These are phyloP conservation scores for Limanda limanda DNA, from an alignment of 2,113 vertebrate species.

Conservation along the genomic window DNA sequence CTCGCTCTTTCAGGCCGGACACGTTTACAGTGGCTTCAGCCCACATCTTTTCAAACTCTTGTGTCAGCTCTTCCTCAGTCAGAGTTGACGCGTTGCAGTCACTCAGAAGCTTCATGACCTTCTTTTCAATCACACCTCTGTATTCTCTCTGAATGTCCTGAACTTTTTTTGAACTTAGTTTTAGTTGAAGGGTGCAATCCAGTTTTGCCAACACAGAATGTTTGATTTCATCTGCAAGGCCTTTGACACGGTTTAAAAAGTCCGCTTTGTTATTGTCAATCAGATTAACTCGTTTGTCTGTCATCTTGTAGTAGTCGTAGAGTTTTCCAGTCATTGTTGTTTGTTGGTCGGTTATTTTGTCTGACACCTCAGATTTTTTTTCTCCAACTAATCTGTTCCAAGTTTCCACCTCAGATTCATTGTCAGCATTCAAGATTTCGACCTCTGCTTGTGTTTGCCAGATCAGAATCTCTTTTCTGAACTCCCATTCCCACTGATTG, in stretches of 20 bases:
- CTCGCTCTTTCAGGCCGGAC: no score
- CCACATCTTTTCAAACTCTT: no score
- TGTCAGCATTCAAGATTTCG: slow-evolving; percentile 58
- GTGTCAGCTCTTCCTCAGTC: no score
- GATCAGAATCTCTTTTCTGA: slow-evolving; percentile 53
- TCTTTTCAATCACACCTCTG: no score
- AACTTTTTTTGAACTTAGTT: no score
- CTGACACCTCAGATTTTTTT: slow-evolving; percentile 17
- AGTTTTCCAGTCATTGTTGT: slow-evolving; percentile 41
- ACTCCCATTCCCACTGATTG: slow-evolving; percentile 71
- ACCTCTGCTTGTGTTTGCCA: slow-evolving; percentile 52
- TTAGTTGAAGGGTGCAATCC: no score
- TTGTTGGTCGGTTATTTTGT: slow-evolving; percentile 22
- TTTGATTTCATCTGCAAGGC: slow-evolving; percentile 54
- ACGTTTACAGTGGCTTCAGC: no score
- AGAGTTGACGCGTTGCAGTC: no score
- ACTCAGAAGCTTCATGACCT: no score
- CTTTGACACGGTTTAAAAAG: slow-evolving; percentile 52
- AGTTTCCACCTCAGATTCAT: neutral
- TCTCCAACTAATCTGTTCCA: neutral
- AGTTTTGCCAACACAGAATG: no score
- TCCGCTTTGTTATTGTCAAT: slow-evolving; percentile 74
- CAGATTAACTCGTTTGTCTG: slow-evolving; percentile 42
- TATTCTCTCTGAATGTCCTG: no score
- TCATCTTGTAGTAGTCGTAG: slow-evolving; percentile 57